Evolutionary conservation across 2,113 vertebrate species (phyloP), one percentile per base, ranked within the genome.

Genomic region (Marcusenius ussheri): DNA sequence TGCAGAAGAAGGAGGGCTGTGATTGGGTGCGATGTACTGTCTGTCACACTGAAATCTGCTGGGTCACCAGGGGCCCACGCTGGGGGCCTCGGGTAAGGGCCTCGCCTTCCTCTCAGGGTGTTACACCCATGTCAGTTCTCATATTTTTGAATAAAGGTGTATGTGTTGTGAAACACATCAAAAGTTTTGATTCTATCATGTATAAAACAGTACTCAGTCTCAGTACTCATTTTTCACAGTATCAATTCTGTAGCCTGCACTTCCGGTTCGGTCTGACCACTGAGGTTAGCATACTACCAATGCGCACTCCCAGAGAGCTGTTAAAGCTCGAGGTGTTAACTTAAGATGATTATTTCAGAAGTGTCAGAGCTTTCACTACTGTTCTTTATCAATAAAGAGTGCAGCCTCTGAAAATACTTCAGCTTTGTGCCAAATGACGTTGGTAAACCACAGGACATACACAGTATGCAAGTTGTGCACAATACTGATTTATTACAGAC

Each of bases 41-140:
- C 87, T 99, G 98, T 93, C 98, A 98, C 93, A 98, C 97, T 0
- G 98, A 99, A 95, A 98, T 99, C 95, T 99, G 98, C 94, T 98
- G 98, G 98, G 98, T 98, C 88, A 98, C 98, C 90, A 97, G 98
- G 93, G 97, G 97, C 1, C 97, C 96, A 0, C 97, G 97, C 92
- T 98, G 98, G 98, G 98, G 98, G 0, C 97, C 97, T 0, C 92
- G 83, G 94, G 98, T 98, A 93, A 93, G 91, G 90, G 87, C 27
- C 19, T 31, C 17, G 5, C 46, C 7, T 83, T 45, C 27, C 15
- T 49, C 31, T 53, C 3, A 35, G 45, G 5, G n/a, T 47, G 1
- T 77, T 39, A 35, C 31, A 46, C 17, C 62, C n/a, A 31, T 70
- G 62, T n/a, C 51, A n/a, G 47, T 49, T 35, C 56, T 39, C 17